A percentile compares a stretch with the other conserved stretches of the same genome.
Evolutionary conservation across 2,888 invertebrate genomes (phyloP).

Genomic region (Poecilus cupreus): DNA sequence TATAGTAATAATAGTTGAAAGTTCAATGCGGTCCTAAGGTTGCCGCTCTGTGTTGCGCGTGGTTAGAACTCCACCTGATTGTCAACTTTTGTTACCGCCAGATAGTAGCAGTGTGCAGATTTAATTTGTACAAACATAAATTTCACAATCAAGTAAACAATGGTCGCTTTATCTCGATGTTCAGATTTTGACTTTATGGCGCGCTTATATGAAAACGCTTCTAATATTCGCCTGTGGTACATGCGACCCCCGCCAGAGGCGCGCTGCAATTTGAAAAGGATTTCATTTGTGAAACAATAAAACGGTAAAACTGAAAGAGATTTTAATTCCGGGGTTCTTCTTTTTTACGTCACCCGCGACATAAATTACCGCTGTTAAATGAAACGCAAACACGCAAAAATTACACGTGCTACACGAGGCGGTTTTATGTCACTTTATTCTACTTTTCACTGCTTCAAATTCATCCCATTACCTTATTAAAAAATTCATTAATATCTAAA

Average conservation of each 20-base stretch:
- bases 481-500: too few relatives aligned
- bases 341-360: constrained; percentile 34
- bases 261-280: constrained; percentile 52
- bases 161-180: constrained; percentile 73
- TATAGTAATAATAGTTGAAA: too few relatives aligned
- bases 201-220: constrained; percentile 71
- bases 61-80: constrained; percentile 66
- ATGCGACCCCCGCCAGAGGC: background rate
- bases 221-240: constrained; percentile 68
- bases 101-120: constrained; percentile 70
- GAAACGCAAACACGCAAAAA: background rate
- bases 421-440: background rate
- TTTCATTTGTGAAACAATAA: constrained; percentile 56
- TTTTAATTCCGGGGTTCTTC: constrained; percentile 41
- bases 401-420: background rate
- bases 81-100: constrained; percentile 71
- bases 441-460: too few relatives aligned
- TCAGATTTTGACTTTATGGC: constrained; percentile 73
- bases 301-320: constrained; percentile 50
- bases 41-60: constrained; percentile 63
- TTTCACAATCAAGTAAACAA: constrained; percentile 74
- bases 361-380: constrained; percentile 41
- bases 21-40: too few relatives aligned
- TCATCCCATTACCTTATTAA: too few relatives aligned
- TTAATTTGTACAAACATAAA: constrained; percentile 74